Evolutionary conservation across 2,113 vertebrate genomes (phyloP).

Genomic region (Athene cunicularia): DNA sequence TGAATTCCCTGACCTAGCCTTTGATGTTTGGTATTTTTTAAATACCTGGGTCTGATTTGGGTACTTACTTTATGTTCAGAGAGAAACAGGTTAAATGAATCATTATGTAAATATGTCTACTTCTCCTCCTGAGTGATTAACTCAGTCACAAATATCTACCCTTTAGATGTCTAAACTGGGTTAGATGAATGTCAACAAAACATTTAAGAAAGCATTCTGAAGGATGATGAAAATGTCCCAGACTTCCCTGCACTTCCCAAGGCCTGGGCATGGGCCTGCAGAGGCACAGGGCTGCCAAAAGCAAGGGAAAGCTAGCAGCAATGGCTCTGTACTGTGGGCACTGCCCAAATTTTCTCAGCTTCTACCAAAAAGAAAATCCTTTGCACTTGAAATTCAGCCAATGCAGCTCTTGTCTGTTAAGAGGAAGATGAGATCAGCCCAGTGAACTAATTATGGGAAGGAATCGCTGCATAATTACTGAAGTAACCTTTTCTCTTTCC

Average conservation of each 20-base stretch:
- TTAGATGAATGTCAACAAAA: not conserved
- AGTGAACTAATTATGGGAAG: not conserved
- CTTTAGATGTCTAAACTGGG: not conserved
- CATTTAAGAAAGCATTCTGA: not conserved
- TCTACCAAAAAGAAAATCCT: not conserved
- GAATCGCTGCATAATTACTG: not conserved
- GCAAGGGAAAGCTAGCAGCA: not conserved
- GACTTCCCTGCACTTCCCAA: not conserved
- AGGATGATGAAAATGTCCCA: not conserved
- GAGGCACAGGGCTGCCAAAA: not conserved
- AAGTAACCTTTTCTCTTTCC: not conserved
- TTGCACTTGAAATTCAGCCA: not conserved
- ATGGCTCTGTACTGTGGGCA: not conserved
- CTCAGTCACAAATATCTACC: not conserved
- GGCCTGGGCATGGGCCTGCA: not conserved
- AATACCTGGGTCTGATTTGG: not conserved
- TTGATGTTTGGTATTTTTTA: not conserved
- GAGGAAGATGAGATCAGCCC: not conserved
- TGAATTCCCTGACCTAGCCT: not conserved
- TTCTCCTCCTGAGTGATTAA: not conserved
- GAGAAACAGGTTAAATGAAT: not conserved
- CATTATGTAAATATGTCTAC: not conserved
- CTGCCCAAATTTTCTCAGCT: not conserved
- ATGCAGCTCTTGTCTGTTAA: not conserved
- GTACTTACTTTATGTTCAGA: not conserved